Evolutionary conservation across 2,113 vertebrate species (phyloP), one percentile per base, ranked within the genome.

Genomic region (Tupaia tana): DNA sequence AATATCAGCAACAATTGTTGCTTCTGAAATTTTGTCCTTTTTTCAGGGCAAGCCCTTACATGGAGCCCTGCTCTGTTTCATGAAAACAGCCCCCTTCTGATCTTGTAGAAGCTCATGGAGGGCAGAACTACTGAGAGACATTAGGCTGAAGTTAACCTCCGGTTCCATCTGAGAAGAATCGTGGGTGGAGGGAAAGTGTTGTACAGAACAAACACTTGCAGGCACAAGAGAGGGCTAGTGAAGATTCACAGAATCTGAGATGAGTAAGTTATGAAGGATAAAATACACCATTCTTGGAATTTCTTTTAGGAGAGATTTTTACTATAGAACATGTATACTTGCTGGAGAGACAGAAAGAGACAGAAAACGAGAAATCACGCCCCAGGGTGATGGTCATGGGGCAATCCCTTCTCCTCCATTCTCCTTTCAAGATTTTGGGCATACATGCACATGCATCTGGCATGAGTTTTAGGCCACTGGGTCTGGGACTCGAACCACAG

Each of bases 1-100:
- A 11, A 59, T 13, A 25, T 16, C 7, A 31, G 9, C 4, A 16
- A 25, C 20, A 61, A 3, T 9, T 1, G 0, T 15, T 69, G 4
- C 3, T 31, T 58, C 59, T 77, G 20, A 82, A 80, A 63, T 34
- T 25, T 15, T 0, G 1, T 10, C 3, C 2, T 24, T 87, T 11
- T 63, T 63, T 20, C 25, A 12, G 0, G 6, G 9, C 1, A 14
- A 22, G 58, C 0, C 13, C 15, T 63, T 6, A 10, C 19, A 7
- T 4, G 7, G 7, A 64, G 13, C 8, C 7, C 2, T 52, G 2
- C 12, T 71, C 14, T 52, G 6, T 18, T 2, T 24, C 4, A 43
- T 2, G 7, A 64, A 24, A 8, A 3, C 4, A 7, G 6, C 8
- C n/a, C 4, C 4, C 70, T 31, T 5, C 22, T 3, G 0, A 25